Evolutionary conservation across 2,888 invertebrate genomes (phyloP).

Genomic region (Hoplodrina blanda): DNA sequence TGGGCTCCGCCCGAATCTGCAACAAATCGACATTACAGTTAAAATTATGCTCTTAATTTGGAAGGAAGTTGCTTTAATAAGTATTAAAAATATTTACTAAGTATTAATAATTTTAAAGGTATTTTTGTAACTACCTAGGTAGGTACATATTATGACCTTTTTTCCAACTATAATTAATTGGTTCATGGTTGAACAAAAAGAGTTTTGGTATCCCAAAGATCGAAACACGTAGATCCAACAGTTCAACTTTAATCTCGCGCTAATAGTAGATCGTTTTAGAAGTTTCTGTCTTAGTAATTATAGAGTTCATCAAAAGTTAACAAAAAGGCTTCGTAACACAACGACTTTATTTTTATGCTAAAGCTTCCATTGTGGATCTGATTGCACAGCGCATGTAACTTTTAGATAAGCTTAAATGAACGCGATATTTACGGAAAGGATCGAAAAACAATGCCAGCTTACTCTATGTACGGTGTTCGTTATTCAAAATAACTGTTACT

Average conservation of each 20-base stretch:
- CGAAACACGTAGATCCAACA: too few relatives aligned
- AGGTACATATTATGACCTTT: too few relatives aligned
- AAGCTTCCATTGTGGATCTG: neutral
- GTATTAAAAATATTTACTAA: neutral
- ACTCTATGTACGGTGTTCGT: constrained; percentile 37
- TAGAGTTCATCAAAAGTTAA: neutral
- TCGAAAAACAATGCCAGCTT: constrained; percentile 42
- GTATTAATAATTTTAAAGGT: too few relatives aligned
- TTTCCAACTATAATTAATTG: too few relatives aligned
- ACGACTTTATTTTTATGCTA: neutral
- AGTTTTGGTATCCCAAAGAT: too few relatives aligned
- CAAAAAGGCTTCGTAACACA: neutral
- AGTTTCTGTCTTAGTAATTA: neutral
- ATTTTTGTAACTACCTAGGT: too few relatives aligned
- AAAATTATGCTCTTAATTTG: constrained; percentile 24
- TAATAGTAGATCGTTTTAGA: neutral
- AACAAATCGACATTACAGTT: constrained; percentile 74
- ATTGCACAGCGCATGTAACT: constrained; percentile 9
- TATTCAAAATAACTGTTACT: constrained; percentile 37
- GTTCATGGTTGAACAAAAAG: too few relatives aligned
- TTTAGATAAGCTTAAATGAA: constrained; percentile 40
- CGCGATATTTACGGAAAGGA: constrained; percentile 18
- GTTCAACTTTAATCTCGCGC: neutral
- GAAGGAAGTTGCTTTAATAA: constrained; percentile 1
- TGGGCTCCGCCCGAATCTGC: constrained; percentile 86